A percentile compares a stretch with the other conserved stretches of the same genome.
phyloP scores from a whole-genome alignment of 2,888 invertebrate species.

The Idaea dimidiata region DNA sequence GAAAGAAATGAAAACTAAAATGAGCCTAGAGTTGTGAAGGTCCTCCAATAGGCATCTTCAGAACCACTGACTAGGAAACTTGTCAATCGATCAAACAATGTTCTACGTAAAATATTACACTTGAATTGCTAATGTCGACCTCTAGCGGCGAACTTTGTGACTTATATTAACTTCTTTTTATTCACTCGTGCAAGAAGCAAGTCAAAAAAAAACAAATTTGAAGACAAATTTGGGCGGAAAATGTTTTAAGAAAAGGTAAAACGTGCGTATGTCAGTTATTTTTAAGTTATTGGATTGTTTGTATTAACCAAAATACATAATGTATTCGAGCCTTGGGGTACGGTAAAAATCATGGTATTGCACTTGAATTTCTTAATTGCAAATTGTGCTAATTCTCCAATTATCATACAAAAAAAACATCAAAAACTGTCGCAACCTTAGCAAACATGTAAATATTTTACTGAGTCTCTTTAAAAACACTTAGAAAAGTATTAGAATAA shows the following conservation, averaged over 20 bases:
- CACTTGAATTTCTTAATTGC: no score
- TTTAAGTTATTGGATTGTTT: no score
- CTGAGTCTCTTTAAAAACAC: not conserved
- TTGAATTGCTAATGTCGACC: not conserved
- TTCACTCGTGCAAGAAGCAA: not conserved
- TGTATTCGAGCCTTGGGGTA: no score
- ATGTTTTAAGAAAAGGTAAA: not conserved
- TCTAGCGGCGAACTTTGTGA: not conserved
- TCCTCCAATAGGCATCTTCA: conserved; percentile 55
- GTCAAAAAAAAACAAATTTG: not conserved
- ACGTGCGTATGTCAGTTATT: no score
- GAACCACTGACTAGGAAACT: conserved; percentile 69
- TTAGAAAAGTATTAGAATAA: not conserved
- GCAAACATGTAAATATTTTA: not conserved
- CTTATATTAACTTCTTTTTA: not conserved
- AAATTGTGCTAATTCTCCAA: no score
- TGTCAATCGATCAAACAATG: conserved; percentile 46
- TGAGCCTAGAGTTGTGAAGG: conserved; percentile 56
- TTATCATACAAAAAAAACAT: no score
- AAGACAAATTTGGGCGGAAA: not conserved
- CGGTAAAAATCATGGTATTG: no score
- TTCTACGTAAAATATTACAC: conserved; percentile 7
- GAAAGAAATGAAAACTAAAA: conserved; percentile 50
- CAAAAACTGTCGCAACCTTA: not conserved
- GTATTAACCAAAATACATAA: no score